Percentiles rank a stretch among this genome's conserved stretches.
These are phyloP conservation scores for Merodon equestris DNA, from an alignment of 2,888 invertebrate genomes.

Conservation along the genomic window DNA sequence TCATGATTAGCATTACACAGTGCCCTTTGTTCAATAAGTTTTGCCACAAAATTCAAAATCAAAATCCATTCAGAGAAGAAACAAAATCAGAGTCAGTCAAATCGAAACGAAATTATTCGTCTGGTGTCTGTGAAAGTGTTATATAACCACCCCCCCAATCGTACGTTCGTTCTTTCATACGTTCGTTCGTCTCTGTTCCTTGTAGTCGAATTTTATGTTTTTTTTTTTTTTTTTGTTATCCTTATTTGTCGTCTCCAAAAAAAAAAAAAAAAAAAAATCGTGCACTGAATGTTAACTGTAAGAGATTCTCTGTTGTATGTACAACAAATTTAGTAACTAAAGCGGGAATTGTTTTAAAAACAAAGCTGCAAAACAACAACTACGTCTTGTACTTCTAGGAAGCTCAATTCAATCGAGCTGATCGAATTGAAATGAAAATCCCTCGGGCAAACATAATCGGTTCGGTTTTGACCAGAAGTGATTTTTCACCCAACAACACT, in stretches of 20 bases:
- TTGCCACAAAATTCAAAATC: no score
- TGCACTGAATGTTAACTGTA: no score
- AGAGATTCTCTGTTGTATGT: no score
- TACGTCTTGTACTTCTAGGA: constrained; percentile 68
- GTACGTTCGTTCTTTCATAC: constrained; percentile 8
- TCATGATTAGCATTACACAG: neutral
- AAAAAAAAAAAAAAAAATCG: no score
- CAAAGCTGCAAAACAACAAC: constrained; percentile 27
- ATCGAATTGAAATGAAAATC: constrained; percentile 71
- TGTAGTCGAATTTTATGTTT: constrained; percentile 36
- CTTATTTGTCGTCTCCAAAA: neutral
- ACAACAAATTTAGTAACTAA: constrained; percentile 4
- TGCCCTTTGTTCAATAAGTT: constrained; percentile 16
- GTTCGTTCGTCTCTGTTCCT: constrained; percentile 14
- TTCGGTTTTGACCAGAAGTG: constrained; percentile 69
- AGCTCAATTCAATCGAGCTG: constrained; percentile 71
- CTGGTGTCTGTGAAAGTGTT: constrained; percentile 51
- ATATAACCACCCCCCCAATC: constrained; percentile 3
- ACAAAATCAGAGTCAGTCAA: neutral
- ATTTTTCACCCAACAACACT: constrained; percentile 71
- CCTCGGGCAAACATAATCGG: constrained; percentile 71
- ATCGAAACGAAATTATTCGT: neutral
- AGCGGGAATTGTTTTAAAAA: constrained; percentile 59
- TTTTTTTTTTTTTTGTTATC: constrained; percentile 9
- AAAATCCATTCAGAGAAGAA: no score